These are phyloP conservation scores for Sebastes flavidus DNA, from an alignment of 2,797 vertebrate genomes.

Conservation along the genomic window DNA sequence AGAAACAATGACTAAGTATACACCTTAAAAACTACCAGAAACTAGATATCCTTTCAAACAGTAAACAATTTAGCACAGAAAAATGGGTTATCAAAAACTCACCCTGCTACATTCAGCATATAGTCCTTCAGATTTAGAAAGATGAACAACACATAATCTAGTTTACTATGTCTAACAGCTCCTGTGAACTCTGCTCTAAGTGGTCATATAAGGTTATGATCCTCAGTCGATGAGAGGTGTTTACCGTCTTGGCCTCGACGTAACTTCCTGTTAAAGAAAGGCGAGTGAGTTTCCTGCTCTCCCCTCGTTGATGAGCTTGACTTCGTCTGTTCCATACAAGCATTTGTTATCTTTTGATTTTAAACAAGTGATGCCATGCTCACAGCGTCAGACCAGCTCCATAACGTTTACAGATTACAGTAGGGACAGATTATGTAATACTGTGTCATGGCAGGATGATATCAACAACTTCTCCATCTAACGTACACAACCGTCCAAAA, in stretches of 20 bases:
- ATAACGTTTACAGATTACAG: not conserved
- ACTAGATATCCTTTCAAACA: not conserved
- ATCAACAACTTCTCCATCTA: not conserved
- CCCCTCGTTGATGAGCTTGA: too few species aligned
- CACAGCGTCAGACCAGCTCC: not conserved
- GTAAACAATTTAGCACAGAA: not conserved
- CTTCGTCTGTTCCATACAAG: too few species aligned
- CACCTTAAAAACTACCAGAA: not conserved
- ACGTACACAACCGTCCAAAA: too few species aligned
- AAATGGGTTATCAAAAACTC: not conserved
- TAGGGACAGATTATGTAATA: not conserved
- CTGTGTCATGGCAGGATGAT: not conserved
- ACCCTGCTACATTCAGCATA: not conserved
- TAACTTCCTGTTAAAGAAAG: not conserved
- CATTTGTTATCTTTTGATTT: too few species aligned
- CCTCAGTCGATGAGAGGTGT: not conserved
- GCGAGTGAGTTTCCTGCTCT: not conserved
- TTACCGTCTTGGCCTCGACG: not conserved
- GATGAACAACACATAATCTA: not conserved
- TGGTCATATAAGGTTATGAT: not conserved
- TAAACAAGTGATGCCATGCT: not conserved
- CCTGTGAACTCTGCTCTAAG: accelerated
- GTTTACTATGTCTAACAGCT: not conserved
- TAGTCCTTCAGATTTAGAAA: not conserved
- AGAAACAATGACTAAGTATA: not conserved